Evolutionary conservation across 2,888 invertebrate genomes (phyloP).

Genomic region (Apamea epomidion): DNA sequence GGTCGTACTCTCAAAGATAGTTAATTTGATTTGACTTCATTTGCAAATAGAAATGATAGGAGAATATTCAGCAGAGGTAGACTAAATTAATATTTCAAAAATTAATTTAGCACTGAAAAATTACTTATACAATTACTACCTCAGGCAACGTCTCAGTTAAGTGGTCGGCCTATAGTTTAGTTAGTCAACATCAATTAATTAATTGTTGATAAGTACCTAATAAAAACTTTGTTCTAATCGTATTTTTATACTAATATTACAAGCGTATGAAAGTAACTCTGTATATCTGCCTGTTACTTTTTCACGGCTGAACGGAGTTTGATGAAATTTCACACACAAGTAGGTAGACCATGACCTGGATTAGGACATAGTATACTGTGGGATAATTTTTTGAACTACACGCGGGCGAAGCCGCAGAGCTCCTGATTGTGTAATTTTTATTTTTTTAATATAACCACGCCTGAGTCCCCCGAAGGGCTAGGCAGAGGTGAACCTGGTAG

Average conservation of each 20-base stretch:
- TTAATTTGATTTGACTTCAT: constrained; percentile 39
- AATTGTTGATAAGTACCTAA: not conserved
- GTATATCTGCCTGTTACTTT: not conserved
- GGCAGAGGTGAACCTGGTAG: no score
- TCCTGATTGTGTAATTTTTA: not conserved
- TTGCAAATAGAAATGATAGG: constrained; percentile 35
- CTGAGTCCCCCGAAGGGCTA: no score
- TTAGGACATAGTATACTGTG: not conserved
- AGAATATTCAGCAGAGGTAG: constrained; percentile 12
- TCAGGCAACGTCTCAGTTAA: no score
- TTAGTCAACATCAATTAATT: not conserved
- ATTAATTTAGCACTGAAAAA: constrained; percentile 4
- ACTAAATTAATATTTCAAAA: constrained; percentile 25
- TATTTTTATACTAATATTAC: not conserved
- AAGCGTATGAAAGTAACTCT: not conserved
- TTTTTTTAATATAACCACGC: no score
- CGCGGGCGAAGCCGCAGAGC: not conserved
- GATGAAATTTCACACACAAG: not conserved
- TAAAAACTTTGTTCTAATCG: not conserved
- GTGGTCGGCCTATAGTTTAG: not conserved
- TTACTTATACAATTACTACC: constrained; percentile 1
- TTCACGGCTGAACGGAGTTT: not conserved
- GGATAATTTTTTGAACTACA: not conserved
- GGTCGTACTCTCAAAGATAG: constrained; percentile 15
- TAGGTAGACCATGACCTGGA: not conserved